A percentile compares a stretch with the other conserved stretches of the same genome.
These are phyloP conservation scores for Caenorhabditis doughertyi DNA, from an alignment of 2,888 invertebrate genomes.

Conservation along the genomic window DNA sequence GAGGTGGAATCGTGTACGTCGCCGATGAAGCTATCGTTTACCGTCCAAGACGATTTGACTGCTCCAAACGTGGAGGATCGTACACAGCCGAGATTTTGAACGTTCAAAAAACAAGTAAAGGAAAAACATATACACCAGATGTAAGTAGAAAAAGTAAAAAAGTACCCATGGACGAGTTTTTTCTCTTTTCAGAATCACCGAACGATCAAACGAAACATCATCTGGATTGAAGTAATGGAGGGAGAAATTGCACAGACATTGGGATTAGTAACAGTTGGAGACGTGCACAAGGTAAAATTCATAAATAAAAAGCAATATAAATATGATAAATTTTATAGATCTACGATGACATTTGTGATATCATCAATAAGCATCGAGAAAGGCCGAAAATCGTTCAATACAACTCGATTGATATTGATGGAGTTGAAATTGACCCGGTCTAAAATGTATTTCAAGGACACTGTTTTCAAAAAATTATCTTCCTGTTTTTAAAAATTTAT, in stretches of 20 bases:
- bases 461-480: background rate
- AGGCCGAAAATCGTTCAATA: constrained; percentile 82
- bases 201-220: constrained; percentile 65
- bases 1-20: constrained; percentile 69
- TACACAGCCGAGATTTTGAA: constrained; percentile 63
- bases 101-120: constrained; percentile 66
- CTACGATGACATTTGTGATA: constrained; percentile 76
- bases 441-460: constrained; percentile 11
- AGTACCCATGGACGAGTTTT: constrained; percentile 13
- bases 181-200: constrained; percentile 45
- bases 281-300: constrained; percentile 56
- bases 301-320: background rate
- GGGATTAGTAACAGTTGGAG: constrained; percentile 66
- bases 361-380: constrained; percentile 80
- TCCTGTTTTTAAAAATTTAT: no score
- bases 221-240: constrained; percentile 68
- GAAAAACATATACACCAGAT: constrained; percentile 69
- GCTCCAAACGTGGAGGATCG: constrained; percentile 64
- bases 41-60: constrained; percentile 68
- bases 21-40: constrained; percentile 70
- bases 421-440: constrained; percentile 80
- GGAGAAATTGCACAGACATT: constrained; percentile 64
- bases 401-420: constrained; percentile 82
- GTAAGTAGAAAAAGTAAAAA: constrained; percentile 17
- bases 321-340: constrained; percentile 78